Percentiles rank a stretch among this genome's conserved stretches.
Evolutionary conservation across 2,888 invertebrate species (phyloP).

Genomic region (Coleophora flavipennella): DNA sequence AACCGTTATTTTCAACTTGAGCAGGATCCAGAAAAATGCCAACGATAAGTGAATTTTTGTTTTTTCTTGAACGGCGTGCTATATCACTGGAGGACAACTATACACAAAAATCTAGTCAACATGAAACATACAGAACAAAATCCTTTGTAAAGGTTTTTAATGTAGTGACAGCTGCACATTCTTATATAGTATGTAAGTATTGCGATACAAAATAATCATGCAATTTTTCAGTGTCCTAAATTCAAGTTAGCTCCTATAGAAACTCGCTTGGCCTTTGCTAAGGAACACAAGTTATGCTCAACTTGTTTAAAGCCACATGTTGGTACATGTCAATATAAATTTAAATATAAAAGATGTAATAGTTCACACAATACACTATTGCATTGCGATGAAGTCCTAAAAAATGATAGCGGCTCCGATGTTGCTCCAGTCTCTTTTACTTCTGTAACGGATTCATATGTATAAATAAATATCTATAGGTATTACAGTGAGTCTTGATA

Average conservation of each 20-base stretch:
- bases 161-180: background rate
- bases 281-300: constrained; percentile 6
- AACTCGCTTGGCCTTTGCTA: constrained; percentile 4
- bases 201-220: constrained; percentile 1
- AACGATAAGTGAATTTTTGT: constrained; percentile 5
- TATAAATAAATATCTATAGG: too few relatives aligned
- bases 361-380: constrained; percentile 3
- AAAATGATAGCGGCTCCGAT: too few relatives aligned
- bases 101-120: background rate
- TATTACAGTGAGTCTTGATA: too few relatives aligned
- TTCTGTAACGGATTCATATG: too few relatives aligned
- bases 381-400: constrained; percentile 2
- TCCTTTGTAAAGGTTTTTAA: background rate
- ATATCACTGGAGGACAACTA: constrained; percentile 1
- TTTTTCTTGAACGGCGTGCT: constrained; percentile 5
- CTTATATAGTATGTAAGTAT: too few relatives aligned
- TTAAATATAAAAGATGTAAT: constrained; percentile 12
- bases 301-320: constrained; percentile 10
- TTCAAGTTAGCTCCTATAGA: constrained; percentile 5
- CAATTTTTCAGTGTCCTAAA: constrained; percentile 6
- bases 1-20: constrained; percentile 9
- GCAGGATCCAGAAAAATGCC: constrained; percentile 1
- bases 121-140: background rate
- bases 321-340: constrained; percentile 9
- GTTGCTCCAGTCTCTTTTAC: too few relatives aligned